A percentile compares a stretch with the other conserved stretches of the same genome.
Evolutionary conservation across 1,140 invertebrate genomes (phyloP).

Genomic region (Drosophila arawakana): DNA sequence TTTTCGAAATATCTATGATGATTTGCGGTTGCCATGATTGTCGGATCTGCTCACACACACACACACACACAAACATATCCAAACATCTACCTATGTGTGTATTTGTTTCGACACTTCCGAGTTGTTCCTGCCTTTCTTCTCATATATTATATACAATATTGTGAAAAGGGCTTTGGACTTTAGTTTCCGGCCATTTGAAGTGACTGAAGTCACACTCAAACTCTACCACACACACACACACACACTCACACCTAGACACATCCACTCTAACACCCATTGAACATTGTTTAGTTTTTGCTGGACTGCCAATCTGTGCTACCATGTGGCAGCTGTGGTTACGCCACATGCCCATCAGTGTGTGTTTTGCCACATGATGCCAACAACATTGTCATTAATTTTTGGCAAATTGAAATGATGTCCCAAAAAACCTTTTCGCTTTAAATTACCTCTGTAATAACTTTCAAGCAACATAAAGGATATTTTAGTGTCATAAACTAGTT

Average conservation of each 20-base stretch:
- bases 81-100: neutral
- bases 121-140: neutral
- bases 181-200: conserved; percentile 59
- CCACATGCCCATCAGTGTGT: conserved; percentile 4
- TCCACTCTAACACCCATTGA: neutral
- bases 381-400: conserved; percentile 45
- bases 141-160: conserved; percentile 34
- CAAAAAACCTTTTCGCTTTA: neutral
- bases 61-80: neutral
- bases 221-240: conserved; percentile 16
- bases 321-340: conserved; percentile 41
- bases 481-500: neutral
- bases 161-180: conserved; percentile 54
- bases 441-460: neutral
- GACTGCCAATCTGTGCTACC: conserved; percentile 37
- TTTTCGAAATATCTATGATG: conserved; percentile 82
- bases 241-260: neutral
- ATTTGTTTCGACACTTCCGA: conserved; percentile 54
- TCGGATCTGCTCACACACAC: conserved; percentile 18
- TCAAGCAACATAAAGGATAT: conserved; percentile 10
- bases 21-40: conserved; percentile 79
- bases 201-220: conserved; percentile 67
- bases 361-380: conserved; percentile 24
- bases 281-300: conserved; percentile 38
- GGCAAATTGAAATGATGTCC: conserved; percentile 43